phyloP scores from a whole-genome alignment of 2,113 vertebrate species.

The Solenodon paradoxus region DNA sequence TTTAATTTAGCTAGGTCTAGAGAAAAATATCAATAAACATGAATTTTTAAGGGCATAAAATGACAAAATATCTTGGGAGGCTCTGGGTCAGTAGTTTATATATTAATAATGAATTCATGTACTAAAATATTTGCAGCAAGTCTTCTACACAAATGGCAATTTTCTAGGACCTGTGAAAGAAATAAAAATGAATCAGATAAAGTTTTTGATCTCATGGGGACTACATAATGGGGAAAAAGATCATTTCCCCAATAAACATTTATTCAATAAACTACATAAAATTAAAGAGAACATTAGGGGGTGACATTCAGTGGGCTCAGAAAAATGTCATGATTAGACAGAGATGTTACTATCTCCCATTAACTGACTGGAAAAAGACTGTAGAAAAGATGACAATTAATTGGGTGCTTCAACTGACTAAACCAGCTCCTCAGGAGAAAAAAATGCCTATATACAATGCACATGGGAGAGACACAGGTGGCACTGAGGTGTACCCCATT shows the following conservation, averaged over 20 bases:
- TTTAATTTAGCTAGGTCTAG: background rate
- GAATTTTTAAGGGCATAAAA: background rate
- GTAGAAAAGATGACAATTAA: background rate
- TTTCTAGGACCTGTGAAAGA: background rate
- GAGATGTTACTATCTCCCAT: background rate
- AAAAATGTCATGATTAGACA: rapidly evolving
- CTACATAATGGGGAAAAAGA: background rate
- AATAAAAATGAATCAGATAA: background rate
- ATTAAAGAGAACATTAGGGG: background rate
- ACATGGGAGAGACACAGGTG: too few relatives aligned
- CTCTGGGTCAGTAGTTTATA: background rate
- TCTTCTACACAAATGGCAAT: background rate
- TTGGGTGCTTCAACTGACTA: background rate
- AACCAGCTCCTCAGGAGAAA: background rate
- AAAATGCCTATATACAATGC: rapidly evolving
- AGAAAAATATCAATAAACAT: slow-evolving; percentile 12
- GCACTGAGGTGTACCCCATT: too few relatives aligned
- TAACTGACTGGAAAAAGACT: too few relatives aligned
- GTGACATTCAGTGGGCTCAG: rapidly evolving
- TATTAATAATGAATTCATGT: slow-evolving; percentile 23
- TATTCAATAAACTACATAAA: background rate
- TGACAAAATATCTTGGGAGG: background rate
- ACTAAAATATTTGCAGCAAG: background rate
- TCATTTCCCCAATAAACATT: background rate
- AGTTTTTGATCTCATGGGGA: background rate